These are phyloP conservation scores for Eupristina koningsbergeri DNA, from an alignment of 1,140 invertebrate genomes.

Conservation along the genomic window DNA sequence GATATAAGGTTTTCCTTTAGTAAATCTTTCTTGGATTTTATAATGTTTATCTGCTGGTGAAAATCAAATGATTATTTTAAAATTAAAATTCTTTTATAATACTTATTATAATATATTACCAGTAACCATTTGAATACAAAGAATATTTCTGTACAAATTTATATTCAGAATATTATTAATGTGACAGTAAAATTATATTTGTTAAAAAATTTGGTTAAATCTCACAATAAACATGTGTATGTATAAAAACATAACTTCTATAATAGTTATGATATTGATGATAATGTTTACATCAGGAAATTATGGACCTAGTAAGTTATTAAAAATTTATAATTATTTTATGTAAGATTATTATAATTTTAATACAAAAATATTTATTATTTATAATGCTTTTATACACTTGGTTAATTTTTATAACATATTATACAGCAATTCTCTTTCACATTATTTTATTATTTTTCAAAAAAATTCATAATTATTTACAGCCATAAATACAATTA, in stretches of 20 bases:
- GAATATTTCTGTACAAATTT: slow-evolving; percentile 11
- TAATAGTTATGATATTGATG: not conserved
- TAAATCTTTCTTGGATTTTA: not conserved
- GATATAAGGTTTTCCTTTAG: not conserved
- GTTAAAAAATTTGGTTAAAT: not conserved
- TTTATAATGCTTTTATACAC: too few species aligned
- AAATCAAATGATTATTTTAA: too few species aligned
- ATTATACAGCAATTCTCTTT: too few species aligned
- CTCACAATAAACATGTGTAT: not conserved
- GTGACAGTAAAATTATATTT: not conserved
- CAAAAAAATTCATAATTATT: too few species aligned
- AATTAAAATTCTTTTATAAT: too few species aligned
- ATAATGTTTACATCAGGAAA: not conserved
- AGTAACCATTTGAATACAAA: not conserved
- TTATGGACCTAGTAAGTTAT: not conserved
- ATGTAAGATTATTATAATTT: not conserved
- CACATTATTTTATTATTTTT: too few species aligned
- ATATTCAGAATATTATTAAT: not conserved
- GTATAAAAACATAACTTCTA: not conserved
- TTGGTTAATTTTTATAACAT: too few species aligned
- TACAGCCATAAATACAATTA: too few species aligned
- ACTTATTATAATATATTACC: too few species aligned
- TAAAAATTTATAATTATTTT: not conserved
- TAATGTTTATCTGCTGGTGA: slow-evolving; percentile 14
- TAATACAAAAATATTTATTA: not conserved